Conservation (phyloP, 2,113 vertebrate species). For the Antechinus flavipes region DNA sequence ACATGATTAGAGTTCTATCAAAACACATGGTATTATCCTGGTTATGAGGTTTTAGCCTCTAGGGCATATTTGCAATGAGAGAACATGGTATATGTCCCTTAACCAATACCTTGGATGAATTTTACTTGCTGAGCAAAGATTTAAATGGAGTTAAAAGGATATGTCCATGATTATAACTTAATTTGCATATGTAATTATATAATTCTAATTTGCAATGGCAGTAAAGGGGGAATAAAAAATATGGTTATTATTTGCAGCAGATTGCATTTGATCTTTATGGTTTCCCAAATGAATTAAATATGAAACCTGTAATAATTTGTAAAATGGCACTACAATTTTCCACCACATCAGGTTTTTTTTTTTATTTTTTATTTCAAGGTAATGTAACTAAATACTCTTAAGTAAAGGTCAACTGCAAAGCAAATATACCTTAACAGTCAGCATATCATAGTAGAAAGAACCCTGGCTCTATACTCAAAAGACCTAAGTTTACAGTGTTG, state of each 20-base stretch:
- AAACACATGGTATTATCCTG: background rate
- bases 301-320: background rate
- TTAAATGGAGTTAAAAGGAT: conserved; percentile 42
- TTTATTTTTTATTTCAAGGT: background rate
- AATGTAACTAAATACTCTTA: conserved; percentile 39
- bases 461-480: background rate
- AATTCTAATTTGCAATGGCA: conserved; percentile 44
- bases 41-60: background rate
- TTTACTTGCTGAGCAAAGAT: conserved; percentile 39
- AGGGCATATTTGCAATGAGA: background rate
- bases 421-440: background rate
- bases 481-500: background rate
- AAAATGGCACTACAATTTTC: background rate
- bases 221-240: background rate
- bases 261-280: conserved; percentile 46
- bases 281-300: conserved; percentile 31
- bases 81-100: background rate
- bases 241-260: conserved; percentile 54
- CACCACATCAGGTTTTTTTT: background rate
- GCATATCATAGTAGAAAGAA: background rate
- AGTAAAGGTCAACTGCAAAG: conserved; percentile 45
- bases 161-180: conserved; percentile 42
- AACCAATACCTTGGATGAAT: conserved; percentile 20
- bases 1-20: background rate
- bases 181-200: conserved; percentile 55